Evolutionary conservation across 2,888 invertebrate species (phyloP).

Genomic region (Caenorhabditis sp.): DNA sequence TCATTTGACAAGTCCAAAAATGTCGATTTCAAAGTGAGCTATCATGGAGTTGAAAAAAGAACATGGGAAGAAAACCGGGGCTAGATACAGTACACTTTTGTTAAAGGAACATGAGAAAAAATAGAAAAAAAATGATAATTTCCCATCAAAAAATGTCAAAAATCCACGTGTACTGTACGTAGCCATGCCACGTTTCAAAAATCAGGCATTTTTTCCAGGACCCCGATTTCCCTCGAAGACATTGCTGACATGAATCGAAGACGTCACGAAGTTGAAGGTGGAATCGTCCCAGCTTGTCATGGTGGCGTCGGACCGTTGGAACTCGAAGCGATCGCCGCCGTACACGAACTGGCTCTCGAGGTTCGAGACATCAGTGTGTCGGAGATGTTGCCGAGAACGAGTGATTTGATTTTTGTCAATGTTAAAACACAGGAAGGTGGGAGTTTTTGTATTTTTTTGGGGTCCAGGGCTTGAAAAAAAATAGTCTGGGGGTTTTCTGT

Average conservation of each 20-base stretch:
- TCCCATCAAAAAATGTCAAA: too few species aligned
- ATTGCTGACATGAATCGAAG: conserved; percentile 63
- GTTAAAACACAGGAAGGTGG: conserved; percentile 80
- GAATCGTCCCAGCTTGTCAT: conserved; percentile 38
- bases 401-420: conserved; percentile 80
- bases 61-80: background rate
- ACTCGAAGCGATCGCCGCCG: conserved; percentile 79
- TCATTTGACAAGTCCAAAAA: conserved; percentile 33
- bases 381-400: conserved; percentile 75
- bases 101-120: too few species aligned
- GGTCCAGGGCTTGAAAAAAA: too few species aligned
- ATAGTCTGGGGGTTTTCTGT: too few species aligned
- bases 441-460: background rate
- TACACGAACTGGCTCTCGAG: conserved; percentile 81
- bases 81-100: too few species aligned
- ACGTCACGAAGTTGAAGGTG: conserved; percentile 54
- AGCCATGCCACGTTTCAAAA: too few species aligned
- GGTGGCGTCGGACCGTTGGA: conserved; percentile 62
- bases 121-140: conserved; percentile 3
- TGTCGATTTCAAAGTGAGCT: conserved; percentile 27
- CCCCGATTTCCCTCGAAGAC: conserved; percentile 66
- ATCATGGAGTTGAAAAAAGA: background rate
- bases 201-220: conserved; percentile 20
- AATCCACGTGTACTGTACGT: too few species aligned
- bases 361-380: conserved; percentile 77